Evolutionary conservation across 1,140 invertebrate genomes (phyloP), one percentile per base, ranked within the genome.

Genomic region (Asobara japonica): DNA sequence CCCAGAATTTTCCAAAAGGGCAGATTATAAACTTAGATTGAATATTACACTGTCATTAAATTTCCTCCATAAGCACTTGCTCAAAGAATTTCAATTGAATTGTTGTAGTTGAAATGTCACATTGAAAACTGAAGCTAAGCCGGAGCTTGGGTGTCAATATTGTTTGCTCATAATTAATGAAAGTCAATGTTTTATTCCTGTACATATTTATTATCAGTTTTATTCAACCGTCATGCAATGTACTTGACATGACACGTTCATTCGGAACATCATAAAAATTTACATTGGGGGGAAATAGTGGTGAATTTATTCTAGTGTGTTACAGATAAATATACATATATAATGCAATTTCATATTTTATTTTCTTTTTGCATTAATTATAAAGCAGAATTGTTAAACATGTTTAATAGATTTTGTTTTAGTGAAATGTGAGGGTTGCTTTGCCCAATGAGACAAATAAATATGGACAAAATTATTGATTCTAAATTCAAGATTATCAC

Each of bases 241-340:
- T 56, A 56, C 25, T 27, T 4, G 51, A 56, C 51, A 25, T 56
- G 51, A 10, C 51, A 56, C 51, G 2, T 56, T 56, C 25, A 56
- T 56, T 56, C 13, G 18, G 51, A 22, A 56, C 18, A 56, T 56
- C 51, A 56, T 56, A 56, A 56, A 56, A 56, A 56, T 56, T 56
- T 56, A 56, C 51, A 56, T 56, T 56, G 51, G 51, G 25, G 51
- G n/a, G n/a, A n/a, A 56, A 56, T 27, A 56, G 51, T 56, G 51
- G 18, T 56, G 51, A 56, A 56, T 56, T 56, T 56, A 56, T 56
- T 56, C 51, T 56, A 56, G 18, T 56, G 51, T 56, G 51, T 56
- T 18, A 56, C 51, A 56, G 51, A 56, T 56, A 56, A 56, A 56
- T 56, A 56, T 56, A 56, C 51, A 56, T 56, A 56, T 56, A 56